Evolutionary conservation across 1,140 invertebrate species (phyloP), one percentile per base, ranked within the genome.

Genomic region (Drosophila willistoni): DNA sequence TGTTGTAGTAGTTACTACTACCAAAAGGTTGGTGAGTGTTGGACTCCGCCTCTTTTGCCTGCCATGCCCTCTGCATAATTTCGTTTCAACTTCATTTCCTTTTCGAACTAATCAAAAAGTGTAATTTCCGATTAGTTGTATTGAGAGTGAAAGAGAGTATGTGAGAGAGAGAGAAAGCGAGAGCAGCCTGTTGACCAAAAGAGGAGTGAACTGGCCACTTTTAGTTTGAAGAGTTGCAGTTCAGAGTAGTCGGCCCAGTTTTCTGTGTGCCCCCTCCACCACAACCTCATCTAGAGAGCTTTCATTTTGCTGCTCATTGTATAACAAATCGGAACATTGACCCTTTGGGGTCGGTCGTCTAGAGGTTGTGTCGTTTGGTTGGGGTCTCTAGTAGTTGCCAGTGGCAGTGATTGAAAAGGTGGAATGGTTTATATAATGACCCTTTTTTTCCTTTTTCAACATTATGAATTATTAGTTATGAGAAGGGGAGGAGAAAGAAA

Each of bases 61-160:
- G 36, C 10, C 36, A 51, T 51, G 44, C 44, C 13, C 44, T 51
- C 57, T 90, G 85, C 78, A 89, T 89, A 89, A 89, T 90, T 90
- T 90, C 85, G 81, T 90, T 90, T 90, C 81, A 78, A 73, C 78
- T 90, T 90, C 85, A 90, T 90, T 90, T 90, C 85, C 85, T 86
- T 85, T 90, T 81, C 81, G 79, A 90, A 90, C 85, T 90, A 90
- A 90, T 90, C 85, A 90, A 90, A 90, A 90, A 90, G 85, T 90
- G 85, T 90, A 90, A 90, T 90, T 90, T 90, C 85, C 85, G 85
- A 90, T 86, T 90, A 90, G 86, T 89, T 79, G 81, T 89, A 83
- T 90, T 85, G 81, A 57, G 29, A 36, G 29, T n/a, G 25, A 51
- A 3, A 19, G 44, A 51, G n/a, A n/a, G n/a, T n/a, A n/a, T 13